These are phyloP conservation scores for Drosophila antonietae DNA, from an alignment of 2,888 invertebrate species.

Conservation along the genomic window DNA sequence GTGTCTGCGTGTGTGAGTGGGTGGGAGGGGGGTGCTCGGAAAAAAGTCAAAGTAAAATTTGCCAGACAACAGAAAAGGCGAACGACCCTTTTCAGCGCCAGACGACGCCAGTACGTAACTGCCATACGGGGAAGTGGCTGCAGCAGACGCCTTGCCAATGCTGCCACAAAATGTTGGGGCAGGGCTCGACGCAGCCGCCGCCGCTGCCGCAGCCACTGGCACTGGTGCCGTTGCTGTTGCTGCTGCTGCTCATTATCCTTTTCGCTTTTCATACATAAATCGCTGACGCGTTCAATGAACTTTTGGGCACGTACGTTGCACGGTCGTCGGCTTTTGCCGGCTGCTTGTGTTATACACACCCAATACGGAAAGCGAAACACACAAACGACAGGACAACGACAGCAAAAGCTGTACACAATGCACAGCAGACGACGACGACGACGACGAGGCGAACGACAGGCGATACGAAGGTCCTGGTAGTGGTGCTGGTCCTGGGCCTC, in stretches of 20 bases:
- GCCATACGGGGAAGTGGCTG: conserved; percentile 21
- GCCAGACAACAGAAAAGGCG: conserved; percentile 81
- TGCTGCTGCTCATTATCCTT: conserved; percentile 78
- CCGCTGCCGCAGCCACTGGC: conserved; percentile 17
- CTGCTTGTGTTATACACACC: conserved; percentile 77
- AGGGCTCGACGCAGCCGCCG: conserved; percentile 57
- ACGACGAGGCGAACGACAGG: conserved; percentile 30
- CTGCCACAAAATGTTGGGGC: conserved; percentile 66
- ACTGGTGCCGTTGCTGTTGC: conserved; percentile 13
- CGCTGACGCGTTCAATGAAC: conserved; percentile 74
- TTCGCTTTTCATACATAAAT: conserved; percentile 83
- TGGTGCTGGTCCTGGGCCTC: conserved; percentile 23
- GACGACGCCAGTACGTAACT: conserved; percentile 59
- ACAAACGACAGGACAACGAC: conserved; percentile 66
- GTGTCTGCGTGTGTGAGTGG: conserved; percentile 2
- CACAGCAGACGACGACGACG: conserved; percentile 16
- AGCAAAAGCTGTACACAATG: conserved; percentile 56
- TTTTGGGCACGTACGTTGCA: conserved; percentile 70
- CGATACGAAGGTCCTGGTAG: conserved; percentile 64
- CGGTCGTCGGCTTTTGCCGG: conserved; percentile 81
- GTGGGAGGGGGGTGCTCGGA: conserved; percentile 28
- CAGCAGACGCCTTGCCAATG: conserved; percentile 32
- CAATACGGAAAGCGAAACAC: conserved; percentile 84
- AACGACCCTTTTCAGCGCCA: conserved; percentile 81
- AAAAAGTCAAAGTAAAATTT: conserved; percentile 74